Conservation (phyloP, 2,888 invertebrate genomes). For the Eilema depressum region DNA sequence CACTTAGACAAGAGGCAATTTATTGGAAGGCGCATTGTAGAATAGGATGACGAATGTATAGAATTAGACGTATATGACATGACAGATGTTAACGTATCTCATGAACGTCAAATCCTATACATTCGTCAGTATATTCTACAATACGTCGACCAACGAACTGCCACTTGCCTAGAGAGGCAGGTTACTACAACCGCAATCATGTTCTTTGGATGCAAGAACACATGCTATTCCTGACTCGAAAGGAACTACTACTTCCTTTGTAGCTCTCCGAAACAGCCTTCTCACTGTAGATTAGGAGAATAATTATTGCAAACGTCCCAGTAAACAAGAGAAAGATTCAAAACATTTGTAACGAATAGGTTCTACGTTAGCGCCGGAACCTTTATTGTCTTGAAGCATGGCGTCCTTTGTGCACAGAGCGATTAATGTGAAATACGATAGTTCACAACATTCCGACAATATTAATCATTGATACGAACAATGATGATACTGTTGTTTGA, state of each 20-base stretch:
- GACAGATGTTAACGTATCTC: no score
- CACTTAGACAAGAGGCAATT: no score
- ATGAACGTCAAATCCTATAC: no score
- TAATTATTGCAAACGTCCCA: background rate
- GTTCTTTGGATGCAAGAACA: no score
- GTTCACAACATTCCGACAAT: conserved; percentile 24
- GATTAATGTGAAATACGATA: conserved; percentile 42
- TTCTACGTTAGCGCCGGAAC: background rate
- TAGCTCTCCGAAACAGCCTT: background rate
- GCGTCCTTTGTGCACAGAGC: conserved; percentile 22
- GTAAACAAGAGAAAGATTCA: conserved; percentile 2
- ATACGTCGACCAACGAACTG: no score
- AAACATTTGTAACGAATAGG: conserved; percentile 10
- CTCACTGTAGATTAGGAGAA: background rate
- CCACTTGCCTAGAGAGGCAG: no score
- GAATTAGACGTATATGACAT: no score
- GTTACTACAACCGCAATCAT: no score
- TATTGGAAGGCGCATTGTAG: no score
- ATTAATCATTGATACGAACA: conserved; percentile 12
- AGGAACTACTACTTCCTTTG: background rate
- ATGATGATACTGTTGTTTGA: background rate
- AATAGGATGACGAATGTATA: no score
- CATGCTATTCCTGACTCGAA: background rate
- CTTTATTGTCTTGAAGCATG: conserved; percentile 20
- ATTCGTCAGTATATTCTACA: no score